phyloP scores from a whole-genome alignment of 2,888 invertebrate genomes.

The Volucella inanis region DNA sequence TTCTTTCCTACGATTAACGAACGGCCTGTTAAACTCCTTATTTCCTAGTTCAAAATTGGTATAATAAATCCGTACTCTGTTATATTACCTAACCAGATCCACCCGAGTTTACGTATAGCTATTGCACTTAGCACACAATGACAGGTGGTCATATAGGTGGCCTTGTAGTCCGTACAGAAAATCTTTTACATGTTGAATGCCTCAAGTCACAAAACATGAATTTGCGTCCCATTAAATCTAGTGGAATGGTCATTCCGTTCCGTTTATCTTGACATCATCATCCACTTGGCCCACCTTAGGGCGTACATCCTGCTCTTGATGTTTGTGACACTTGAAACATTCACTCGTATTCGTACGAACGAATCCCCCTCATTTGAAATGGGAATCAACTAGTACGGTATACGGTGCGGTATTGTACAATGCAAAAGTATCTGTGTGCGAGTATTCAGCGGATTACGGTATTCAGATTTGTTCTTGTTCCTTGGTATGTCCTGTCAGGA shows the following conservation, averaged over 20 bases:
- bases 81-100: too few relatives aligned
- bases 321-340: constrained; percentile 72
- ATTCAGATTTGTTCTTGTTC: constrained; percentile 39
- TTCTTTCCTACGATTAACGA: too few relatives aligned
- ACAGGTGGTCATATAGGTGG: too few relatives aligned
- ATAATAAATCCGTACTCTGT: too few relatives aligned
- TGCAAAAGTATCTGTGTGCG: constrained; percentile 23
- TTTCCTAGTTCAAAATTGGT: too few relatives aligned
- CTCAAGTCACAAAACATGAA: constrained; percentile 63
- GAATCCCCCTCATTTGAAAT: constrained; percentile 20
- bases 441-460: constrained; percentile 41
- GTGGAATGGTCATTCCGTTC: constrained; percentile 56
- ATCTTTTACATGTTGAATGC: constrained; percentile 61
- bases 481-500: constrained; percentile 69
- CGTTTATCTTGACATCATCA: constrained; percentile 70
- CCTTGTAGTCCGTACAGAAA: too few relatives aligned
- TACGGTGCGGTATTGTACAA: constrained; percentile 28
- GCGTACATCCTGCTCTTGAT: constrained; percentile 36
- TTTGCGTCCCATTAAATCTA: constrained; percentile 59
- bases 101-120: too few relatives aligned
- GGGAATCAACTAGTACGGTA: constrained; percentile 20
- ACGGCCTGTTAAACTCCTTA: too few relatives aligned
- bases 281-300: constrained; percentile 8
- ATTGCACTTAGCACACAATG: too few relatives aligned
- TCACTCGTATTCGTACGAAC: constrained; percentile 26